Percentiles rank a stretch among this genome's conserved stretches.
phyloP scores from a whole-genome alignment of 2,113 vertebrate species.

The Heteronetta atricapilla region DNA sequence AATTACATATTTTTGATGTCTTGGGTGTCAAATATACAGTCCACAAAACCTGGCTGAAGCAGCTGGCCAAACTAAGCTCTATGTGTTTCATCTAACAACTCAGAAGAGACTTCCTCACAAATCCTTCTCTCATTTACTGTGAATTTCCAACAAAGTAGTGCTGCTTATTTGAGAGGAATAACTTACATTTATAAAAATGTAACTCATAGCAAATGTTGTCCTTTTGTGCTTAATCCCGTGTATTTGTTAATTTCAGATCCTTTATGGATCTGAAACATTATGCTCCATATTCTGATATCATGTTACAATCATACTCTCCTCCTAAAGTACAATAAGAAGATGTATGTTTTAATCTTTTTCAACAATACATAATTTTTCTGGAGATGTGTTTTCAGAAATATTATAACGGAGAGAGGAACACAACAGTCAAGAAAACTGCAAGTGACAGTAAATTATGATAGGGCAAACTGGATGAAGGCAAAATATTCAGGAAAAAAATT shows the following conservation, averaged over 20 bases:
- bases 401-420: not conserved
- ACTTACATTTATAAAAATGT: not conserved
- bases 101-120: not conserved
- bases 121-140: not conserved
- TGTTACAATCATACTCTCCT: accelerated
- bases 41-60: not conserved
- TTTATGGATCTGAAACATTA: not conserved
- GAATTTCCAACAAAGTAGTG: not conserved
- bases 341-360: not conserved
- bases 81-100: not conserved
- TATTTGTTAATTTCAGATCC: not conserved
- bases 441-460: not conserved
- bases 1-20: not conserved
- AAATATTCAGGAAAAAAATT: not conserved
- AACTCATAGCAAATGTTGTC: not conserved
- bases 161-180: not conserved
- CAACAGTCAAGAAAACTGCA: not conserved
- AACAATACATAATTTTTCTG: not conserved
- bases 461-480: not conserved
- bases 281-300: not conserved
- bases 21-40: not conserved
- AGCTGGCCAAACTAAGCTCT: not conserved
- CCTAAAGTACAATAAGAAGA: not conserved
- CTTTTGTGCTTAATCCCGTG: not conserved
- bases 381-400: not conserved